Conservation (phyloP, 2,797 vertebrate species). For the Carcharodon carcharias region DNA sequence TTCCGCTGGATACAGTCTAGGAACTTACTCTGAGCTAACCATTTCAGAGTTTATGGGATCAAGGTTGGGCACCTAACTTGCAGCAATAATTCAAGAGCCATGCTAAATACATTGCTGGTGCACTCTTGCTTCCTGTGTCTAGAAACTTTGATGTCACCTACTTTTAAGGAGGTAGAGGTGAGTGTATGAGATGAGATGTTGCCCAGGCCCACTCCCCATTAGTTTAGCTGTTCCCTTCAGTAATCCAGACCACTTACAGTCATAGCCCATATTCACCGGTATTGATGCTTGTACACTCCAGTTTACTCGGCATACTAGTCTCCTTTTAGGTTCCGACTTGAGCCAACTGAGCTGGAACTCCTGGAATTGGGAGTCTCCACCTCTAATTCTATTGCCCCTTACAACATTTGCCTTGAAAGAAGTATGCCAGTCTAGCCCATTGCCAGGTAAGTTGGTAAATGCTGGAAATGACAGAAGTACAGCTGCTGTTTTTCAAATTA, state of each 20-base stretch:
- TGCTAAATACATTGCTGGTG: neutral
- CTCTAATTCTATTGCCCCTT: neutral
- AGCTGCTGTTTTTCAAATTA: neutral
- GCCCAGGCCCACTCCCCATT: neutral
- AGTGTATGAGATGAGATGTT: neutral
- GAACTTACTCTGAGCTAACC: neutral
- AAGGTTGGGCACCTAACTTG: neutral
- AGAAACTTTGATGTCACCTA: neutral
- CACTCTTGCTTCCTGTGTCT: neutral
- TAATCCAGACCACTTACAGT: neutral
- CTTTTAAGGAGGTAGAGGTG: neutral
- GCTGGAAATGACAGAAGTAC: neutral
- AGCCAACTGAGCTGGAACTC: neutral
- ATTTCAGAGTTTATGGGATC: neutral
- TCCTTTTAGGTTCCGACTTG: neutral
- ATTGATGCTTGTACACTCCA: neutral
- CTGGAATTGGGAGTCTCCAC: neutral
- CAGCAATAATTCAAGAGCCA: neutral
- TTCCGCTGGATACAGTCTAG: neutral
- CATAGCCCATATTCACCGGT: neutral
- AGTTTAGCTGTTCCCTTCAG: neutral
- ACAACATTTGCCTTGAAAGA: neutral
- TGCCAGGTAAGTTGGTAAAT: neutral
- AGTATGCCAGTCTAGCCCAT: neutral
- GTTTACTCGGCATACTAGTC: neutral